These are phyloP conservation scores for Turritopsis rubra DNA, from an alignment of 30 jellyfish, hydroid and myxozoan species.

Conservation along the genomic window DNA sequence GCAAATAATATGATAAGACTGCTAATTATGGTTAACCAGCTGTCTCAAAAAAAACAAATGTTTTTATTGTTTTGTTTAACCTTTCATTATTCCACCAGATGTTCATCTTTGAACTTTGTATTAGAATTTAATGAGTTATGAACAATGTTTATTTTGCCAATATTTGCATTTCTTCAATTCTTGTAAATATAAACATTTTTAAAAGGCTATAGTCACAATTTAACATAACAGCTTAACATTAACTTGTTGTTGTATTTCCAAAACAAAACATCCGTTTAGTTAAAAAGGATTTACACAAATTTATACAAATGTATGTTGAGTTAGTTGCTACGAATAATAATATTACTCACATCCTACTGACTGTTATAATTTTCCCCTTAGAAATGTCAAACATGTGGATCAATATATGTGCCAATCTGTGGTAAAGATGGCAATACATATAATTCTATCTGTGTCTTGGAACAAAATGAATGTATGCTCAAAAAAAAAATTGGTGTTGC, in stretches of 20 bases:
- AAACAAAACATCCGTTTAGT: neutral
- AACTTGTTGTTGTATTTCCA: neutral
- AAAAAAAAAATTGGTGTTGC: slow-evolving; percentile 40
- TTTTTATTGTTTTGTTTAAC: neutral
- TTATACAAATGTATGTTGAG: too few relatives aligned
- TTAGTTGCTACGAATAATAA: too few relatives aligned
- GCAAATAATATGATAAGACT: neutral
- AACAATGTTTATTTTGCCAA: neutral
- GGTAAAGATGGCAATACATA: slow-evolving; percentile 90
- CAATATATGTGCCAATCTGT: slow-evolving; percentile 58
- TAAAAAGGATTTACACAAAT: neutral
- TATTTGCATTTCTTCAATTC: neutral
- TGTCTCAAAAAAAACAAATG: neutral
- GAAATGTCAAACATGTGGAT: neutral
- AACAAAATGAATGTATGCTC: slow-evolving; percentile 64
- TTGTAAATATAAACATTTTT: neutral
- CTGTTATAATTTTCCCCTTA: neutral
- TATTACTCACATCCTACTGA: neutral
- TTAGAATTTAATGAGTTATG: neutral
- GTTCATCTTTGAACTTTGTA: neutral
- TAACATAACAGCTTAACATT: neutral
- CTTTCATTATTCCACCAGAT: neutral
- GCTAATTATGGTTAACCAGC: neutral
- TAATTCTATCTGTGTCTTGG: slow-evolving; percentile 40
- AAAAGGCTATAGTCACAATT: neutral